Evolutionary conservation across 2,888 invertebrate genomes (phyloP), one percentile per base, ranked within the genome.

Genomic region (Tenthredo scrophulariae): DNA sequence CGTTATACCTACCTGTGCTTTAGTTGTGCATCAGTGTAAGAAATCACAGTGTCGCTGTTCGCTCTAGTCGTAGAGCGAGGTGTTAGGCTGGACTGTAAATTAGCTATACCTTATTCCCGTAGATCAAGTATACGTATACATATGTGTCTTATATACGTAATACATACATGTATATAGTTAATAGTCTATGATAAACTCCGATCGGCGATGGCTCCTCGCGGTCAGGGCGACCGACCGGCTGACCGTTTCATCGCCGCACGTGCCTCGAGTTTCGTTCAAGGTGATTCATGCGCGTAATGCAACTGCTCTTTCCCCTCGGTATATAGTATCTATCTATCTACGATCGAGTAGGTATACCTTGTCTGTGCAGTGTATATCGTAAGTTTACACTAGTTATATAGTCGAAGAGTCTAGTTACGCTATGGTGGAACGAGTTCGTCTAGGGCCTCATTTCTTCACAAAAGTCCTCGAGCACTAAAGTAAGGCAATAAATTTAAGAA

Each of bases 201-300:
- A 80, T 80, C 37, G 80, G 26, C 62, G 62, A 80, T 80, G 62
- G 80, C 37, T 77, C 50, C 54, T 62, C n/a, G 46, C 80, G 80
- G 80, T 80, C 80, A 80, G 37, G 80, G 80, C 80, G 40, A 80
- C 62, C 62, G 37, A 62, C 80, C 80, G 40, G 40, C 80, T 40
- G 37, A 58, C 79, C 40, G 43, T 77, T 77, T 50, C 46, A 46
- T 77, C 29, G 29, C 18, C 75, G 79, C 79, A 79, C 82, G 82
- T 82, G 82, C 67, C 82, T 67, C 77, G 46, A 50, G 54, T 22
- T 67, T 50, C 46, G 67, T 83, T 83, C 83, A 83, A 83, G 83
- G 83, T 67, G 83, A 83, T 67, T 83, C 67, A 67, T 70, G 83
- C 67, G 67, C 67, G 62, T 65, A 67, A 62, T 80, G 80, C 80